These are phyloP conservation scores for Musca vetustissima DNA, from an alignment of 1,140 invertebrate species.

Conservation along the genomic window DNA sequence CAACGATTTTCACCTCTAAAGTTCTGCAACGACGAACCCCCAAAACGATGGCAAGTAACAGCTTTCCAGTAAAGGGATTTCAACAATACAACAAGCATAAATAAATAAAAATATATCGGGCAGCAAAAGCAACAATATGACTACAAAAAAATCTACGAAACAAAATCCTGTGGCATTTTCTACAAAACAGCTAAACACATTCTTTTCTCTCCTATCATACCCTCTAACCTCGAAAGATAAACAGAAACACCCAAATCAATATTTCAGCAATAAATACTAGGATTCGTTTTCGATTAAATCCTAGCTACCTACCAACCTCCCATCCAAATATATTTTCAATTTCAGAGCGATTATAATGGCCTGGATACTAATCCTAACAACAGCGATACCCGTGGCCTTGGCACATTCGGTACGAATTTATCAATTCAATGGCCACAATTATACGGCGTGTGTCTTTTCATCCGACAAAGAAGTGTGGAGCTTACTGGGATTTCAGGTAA, in stretches of 20 bases:
- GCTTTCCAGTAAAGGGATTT: too few relatives aligned
- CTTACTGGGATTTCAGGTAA: conserved; percentile 69
- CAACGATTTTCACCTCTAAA: too few relatives aligned
- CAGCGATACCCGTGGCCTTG: conserved; percentile 74
- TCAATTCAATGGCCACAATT: conserved; percentile 62
- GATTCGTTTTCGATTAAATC: too few relatives aligned
- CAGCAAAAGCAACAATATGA: too few relatives aligned
- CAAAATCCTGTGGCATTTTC: not conserved
- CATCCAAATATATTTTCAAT: conserved; percentile 28
- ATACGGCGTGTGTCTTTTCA: conserved; percentile 67
- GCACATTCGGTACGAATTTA: conserved; percentile 78
- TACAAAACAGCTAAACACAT: not conserved
- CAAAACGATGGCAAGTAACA: too few relatives aligned
- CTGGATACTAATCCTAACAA: conserved; percentile 79
- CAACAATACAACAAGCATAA: too few relatives aligned
- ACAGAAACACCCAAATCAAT: not conserved
- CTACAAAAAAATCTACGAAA: not conserved
- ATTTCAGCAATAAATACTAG: not conserved
- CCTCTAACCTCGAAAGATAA: not conserved
- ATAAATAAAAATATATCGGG: too few relatives aligned
- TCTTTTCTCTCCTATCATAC: too few relatives aligned
- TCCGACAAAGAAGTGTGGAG: conserved; percentile 68
- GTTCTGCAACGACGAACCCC: too few relatives aligned
- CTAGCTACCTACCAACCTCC: too few relatives aligned
- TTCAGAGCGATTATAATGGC: conserved; percentile 72